Base-by-base conservation (phyloP, 2,113 vertebrate species). In the Caranx melampygus region DNA sequence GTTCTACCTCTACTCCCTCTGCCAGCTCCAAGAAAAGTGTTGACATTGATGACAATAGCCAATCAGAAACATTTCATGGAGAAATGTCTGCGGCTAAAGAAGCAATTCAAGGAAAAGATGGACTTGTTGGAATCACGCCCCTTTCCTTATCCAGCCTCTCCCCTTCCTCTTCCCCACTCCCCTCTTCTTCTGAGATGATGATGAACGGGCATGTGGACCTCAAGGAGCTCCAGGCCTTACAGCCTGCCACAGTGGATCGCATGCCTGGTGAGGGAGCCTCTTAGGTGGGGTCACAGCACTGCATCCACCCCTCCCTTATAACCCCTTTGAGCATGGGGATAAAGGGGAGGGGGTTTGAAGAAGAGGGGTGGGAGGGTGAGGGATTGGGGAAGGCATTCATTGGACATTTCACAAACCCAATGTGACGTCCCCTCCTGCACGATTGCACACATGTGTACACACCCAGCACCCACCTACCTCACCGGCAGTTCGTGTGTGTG, bases 241-340 rank as follows among this genome's bases (percentile, higher is more conserved):
- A 92, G 79, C 35, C 95, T 77, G 51, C 91, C 82, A 78, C 92
- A 82, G 88, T 95, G 94, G 97, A 96, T 93, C 95, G 93, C 95
- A 93, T 95, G 95, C 96, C 97, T 94, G 98, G 97, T 99, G 97
- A 99, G 98, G 96, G 96, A 95, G 94, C 94, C 81, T 93, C 91
- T 85, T 96, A 96, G 88, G 92, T 91, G 94, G 94, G 95, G 93
- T 94, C 91, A 94, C 80, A 84, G 75, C 71, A 73, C 93, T 90
- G 87, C 92, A 91, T 94, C 87, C 49, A 72, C 40, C 78, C 55
- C 55, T 40, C 75, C 77, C 76, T 54, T 68, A 60, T 81, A 79
- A 37, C 75, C 75, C 75, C 72, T 79, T 72, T 72, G 79, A 90
- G 68, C 58, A 79, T 66, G 49, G 79, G 79, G 76, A 59, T 60